Evolutionary conservation across 2,113 vertebrate genomes (phyloP).

Genomic region (Zosterops pallidus): DNA sequence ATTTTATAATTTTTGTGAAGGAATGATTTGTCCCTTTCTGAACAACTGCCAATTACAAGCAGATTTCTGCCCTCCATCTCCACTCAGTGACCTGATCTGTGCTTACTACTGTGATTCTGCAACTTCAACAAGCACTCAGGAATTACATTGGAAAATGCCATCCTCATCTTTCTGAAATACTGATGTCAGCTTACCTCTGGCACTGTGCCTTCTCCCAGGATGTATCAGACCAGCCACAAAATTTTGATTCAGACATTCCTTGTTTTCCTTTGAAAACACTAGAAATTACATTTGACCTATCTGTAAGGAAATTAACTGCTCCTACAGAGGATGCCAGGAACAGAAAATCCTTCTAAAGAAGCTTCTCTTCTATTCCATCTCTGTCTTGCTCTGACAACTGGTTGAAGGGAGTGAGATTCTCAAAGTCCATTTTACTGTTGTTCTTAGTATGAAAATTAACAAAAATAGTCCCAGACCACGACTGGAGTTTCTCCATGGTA

Average conservation of each 20-base stretch:
- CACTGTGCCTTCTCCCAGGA: neutral
- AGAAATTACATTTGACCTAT: neutral
- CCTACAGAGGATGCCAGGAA: neutral
- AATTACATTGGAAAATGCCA: neutral
- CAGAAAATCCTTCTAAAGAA: neutral
- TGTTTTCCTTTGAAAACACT: neutral
- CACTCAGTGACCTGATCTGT: neutral
- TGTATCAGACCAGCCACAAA: neutral
- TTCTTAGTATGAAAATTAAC: neutral
- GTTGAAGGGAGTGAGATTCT: neutral
- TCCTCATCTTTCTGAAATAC: neutral
- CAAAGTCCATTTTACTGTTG: neutral
- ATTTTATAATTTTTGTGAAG: neutral
- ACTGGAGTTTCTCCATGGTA: neutral
- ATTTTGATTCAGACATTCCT: neutral
- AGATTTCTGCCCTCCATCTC: neutral
- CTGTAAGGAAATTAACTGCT: neutral
- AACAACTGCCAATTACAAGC: neutral
- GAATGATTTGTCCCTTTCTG: neutral
- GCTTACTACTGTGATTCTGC: neutral
- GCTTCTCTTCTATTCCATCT: neutral
- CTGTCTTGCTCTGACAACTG: fast-evolving
- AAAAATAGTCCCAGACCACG: neutral
- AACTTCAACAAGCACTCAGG: neutral
- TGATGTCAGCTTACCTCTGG: neutral